A percentile compares a stretch with the other conserved stretches of the same genome.
Conservation (phyloP, 2,888 invertebrate species). For the Clitarchus hookeri region DNA sequence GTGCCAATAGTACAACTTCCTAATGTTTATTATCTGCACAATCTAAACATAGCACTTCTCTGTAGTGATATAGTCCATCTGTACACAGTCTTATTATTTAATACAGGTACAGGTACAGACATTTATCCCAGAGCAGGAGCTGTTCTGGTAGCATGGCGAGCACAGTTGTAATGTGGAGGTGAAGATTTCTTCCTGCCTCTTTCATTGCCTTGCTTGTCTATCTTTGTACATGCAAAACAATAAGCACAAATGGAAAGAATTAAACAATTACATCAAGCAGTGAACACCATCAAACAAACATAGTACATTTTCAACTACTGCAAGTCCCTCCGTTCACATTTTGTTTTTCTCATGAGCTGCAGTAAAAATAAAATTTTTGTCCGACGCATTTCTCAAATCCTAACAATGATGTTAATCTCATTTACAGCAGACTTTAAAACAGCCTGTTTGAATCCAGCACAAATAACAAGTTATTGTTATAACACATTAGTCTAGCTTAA, state of each 20-base stretch:
- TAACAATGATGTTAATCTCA: no score
- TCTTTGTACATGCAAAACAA: background rate
- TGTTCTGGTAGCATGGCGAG: background rate
- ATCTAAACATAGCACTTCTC: background rate
- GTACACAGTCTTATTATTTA: background rate
- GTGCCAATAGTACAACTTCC: background rate
- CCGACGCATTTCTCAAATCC: no score
- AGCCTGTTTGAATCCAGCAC: no score
- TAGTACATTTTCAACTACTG: no score
- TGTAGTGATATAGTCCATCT: background rate
- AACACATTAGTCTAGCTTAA: no score
- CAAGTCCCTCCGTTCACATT: no score
- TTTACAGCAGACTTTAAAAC: no score
- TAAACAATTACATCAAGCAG: background rate
- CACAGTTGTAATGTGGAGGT: background rate
- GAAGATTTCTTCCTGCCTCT: background rate
- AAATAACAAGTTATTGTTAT: no score
- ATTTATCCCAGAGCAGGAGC: background rate
- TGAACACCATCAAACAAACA: background rate
- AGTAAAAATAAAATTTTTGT: no score
- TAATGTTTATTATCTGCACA: background rate
- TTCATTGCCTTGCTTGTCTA: background rate
- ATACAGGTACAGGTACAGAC: constrained; percentile 14
- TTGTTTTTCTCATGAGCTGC: no score
- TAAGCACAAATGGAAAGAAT: background rate